Base-by-base conservation (phyloP, 2,797 vertebrate species). In the Xerus rutilus region DNA sequence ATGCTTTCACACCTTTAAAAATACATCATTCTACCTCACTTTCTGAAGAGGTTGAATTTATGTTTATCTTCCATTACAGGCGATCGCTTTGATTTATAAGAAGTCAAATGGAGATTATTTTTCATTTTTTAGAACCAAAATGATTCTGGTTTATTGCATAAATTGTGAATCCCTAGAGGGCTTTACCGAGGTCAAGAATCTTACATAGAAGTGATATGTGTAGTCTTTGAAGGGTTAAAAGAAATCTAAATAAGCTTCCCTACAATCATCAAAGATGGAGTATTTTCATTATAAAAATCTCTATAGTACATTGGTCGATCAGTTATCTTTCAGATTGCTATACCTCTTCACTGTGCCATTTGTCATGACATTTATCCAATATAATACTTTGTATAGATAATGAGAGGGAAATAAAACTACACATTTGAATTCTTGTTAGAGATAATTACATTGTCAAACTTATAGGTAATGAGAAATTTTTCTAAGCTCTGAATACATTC, bases 31-130 rank as follows among this genome's bases (percentile, higher is more conserved):
- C 57, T 72, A 23, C 86, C 97, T 96, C 30, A 12, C n/a, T 96
- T 97, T 96, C 93, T 88, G 70, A 96, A 89, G 78, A 86, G 20
- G 49, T 96, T 78, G 64, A 95, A 96, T 97, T 96, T 79, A 59
- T 59, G 9, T 65, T 93, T 43, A 64, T 93, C 83, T 97, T 95
- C 85, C 79, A 7, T 73, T 95, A 20, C 4, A 95, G 81, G 21
- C 47, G 86, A 81, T 91, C 83, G n/a, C 47, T 64, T 93, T 74
- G 59, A 54, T 79, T 96, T 95, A 15, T 45, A 85, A 93, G 86
- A 97, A 98, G 25, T 83, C 90, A 78, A 74, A 92, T 83, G 28
- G 78, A 91, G 77, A 96, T n/a, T 2, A 69, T 79, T 65, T 76
- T 72, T 89, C 35, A 30, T 47, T 87, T 89, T 89, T 95, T 78